Evolutionary conservation across 2,888 invertebrate species (phyloP).

Genomic region (Drepana falcataria): DNA sequence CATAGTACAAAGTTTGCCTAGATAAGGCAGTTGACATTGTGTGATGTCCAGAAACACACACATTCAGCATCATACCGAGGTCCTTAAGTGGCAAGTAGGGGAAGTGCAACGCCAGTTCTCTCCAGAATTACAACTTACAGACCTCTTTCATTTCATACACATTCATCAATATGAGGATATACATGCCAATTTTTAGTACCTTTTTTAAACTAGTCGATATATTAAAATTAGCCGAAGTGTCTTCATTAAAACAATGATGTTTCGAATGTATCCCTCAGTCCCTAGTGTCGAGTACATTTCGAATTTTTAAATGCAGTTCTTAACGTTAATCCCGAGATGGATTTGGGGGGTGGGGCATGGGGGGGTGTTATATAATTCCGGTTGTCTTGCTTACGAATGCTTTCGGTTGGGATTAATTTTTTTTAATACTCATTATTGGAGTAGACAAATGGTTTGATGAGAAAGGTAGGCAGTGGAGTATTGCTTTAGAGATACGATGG

Average conservation of each 20-base stretch:
- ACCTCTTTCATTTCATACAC: too few relatives aligned
- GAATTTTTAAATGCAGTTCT: slow-evolving; percentile 50
- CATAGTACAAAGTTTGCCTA: too few relatives aligned
- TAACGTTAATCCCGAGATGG: slow-evolving; percentile 65
- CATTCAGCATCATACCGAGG: too few relatives aligned
- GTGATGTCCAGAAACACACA: too few relatives aligned
- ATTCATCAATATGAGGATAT: too few relatives aligned
- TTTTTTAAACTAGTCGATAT: slow-evolving; percentile 17
- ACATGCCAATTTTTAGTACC: too few relatives aligned
- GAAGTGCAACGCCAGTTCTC: too few relatives aligned
- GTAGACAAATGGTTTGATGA: slow-evolving; percentile 14
- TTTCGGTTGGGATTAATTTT: slow-evolving; percentile 20
- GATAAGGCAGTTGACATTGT: too few relatives aligned
- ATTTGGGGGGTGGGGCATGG: slow-evolving; percentile 37
- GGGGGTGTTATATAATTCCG: slow-evolving; percentile 4
- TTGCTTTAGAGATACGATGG: too few relatives aligned
- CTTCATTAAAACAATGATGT: slow-evolving; percentile 33
- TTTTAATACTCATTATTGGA: slow-evolving; percentile 6
- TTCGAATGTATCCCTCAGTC: slow-evolving; percentile 31
- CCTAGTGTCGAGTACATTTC: slow-evolving; percentile 40
- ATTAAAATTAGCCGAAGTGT: slow-evolving; percentile 56
- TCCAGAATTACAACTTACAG: too few relatives aligned
- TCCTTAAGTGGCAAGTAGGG: too few relatives aligned
- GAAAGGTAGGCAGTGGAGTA: not conserved
- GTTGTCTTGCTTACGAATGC: slow-evolving; percentile 27